Conservation (phyloP, 1,140 invertebrate genomes). For the Rhagoletis zephyria region DNA sequence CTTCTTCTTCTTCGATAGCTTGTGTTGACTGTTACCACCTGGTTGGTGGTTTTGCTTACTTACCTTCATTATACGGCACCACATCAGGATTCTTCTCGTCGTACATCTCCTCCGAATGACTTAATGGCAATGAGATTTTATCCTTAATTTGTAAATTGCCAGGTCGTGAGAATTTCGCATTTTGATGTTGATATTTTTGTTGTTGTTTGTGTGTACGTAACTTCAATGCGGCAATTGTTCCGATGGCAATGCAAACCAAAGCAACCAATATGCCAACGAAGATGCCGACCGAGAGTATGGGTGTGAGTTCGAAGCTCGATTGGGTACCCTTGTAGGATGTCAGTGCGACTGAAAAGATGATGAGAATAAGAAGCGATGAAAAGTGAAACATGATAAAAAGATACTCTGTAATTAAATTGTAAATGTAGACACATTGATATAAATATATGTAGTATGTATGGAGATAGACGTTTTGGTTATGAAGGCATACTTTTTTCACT, state of each 20-base stretch:
- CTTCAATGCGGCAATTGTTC: slow-evolving; percentile 81
- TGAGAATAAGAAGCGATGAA: background rate
- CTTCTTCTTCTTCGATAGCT: background rate
- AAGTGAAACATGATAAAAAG: slow-evolving; percentile 28
- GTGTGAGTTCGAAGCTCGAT: slow-evolving; percentile 81
- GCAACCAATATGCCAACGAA: slow-evolving; percentile 82
- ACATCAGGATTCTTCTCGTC: slow-evolving; percentile 90
- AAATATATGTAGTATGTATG: too few species aligned
- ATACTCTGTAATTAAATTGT: background rate
- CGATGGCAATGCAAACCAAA: slow-evolving; percentile 80
- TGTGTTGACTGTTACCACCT: too few species aligned
- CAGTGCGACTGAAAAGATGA: slow-evolving; percentile 63
- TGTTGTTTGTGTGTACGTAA: slow-evolving; percentile 77
- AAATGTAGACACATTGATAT: background rate
- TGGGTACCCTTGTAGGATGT: slow-evolving; percentile 76
- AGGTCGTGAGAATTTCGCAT: slow-evolving; percentile 75
- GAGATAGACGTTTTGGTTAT: too few species aligned
- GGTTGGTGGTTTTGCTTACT: slow-evolving; percentile 61
- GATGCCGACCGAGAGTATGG: slow-evolving; percentile 79
- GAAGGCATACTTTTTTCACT: too few species aligned
- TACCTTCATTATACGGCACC: slow-evolving; percentile 89
- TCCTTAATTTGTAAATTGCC: slow-evolving; percentile 80
- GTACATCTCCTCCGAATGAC: slow-evolving; percentile 81
- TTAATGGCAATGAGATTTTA: slow-evolving; percentile 79
- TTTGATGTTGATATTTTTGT: slow-evolving; percentile 70